Evolutionary conservation across 2,888 invertebrate genomes (phyloP).

Genomic region (Acronicta aceris): DNA sequence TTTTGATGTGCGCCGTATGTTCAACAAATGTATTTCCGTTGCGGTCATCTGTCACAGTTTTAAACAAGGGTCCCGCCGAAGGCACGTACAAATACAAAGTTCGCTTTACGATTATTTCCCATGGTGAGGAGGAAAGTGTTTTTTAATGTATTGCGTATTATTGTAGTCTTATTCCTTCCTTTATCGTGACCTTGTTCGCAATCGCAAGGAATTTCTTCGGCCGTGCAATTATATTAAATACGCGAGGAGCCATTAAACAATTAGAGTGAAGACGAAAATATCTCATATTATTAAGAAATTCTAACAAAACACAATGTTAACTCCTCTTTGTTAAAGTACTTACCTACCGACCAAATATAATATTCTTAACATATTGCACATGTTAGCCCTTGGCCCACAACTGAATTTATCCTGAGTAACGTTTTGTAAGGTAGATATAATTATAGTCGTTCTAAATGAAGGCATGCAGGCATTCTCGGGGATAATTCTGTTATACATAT

Average conservation of each 20-base stretch:
- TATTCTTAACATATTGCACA: slow-evolving; percentile 28
- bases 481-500: slow-evolving; percentile 54
- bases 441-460: slow-evolving; percentile 40
- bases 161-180: slow-evolving; percentile 30
- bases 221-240: slow-evolving; percentile 3
- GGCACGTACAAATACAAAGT: slow-evolving; percentile 24
- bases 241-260: slow-evolving; percentile 27
- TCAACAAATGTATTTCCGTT: slow-evolving; percentile 70
- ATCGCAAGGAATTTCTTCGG: slow-evolving; percentile 2
- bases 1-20: slow-evolving; percentile 67
- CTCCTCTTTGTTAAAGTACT: slow-evolving; percentile 14
- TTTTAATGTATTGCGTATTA: slow-evolving; percentile 14
- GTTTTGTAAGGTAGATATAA: slow-evolving; percentile 29
- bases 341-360: slow-evolving; percentile 22
- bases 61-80: slow-evolving; percentile 62
- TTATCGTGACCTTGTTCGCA: slow-evolving; percentile 33
- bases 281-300: slow-evolving; percentile 1
- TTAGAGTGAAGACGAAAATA: slow-evolving; percentile 8
- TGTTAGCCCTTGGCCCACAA: slow-evolving; percentile 46
- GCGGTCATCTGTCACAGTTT: slow-evolving; percentile 70
- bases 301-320: slow-evolving; percentile 4
- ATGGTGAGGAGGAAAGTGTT: slow-evolving; percentile 53
- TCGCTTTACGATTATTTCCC: slow-evolving; percentile 30
- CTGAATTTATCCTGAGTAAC: slow-evolving; percentile 19
- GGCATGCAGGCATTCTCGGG: slow-evolving; percentile 43